Evolutionary conservation across 2,888 invertebrate species (phyloP), one percentile per base, ranked within the genome.

Genomic region (Dynastes grantii): DNA sequence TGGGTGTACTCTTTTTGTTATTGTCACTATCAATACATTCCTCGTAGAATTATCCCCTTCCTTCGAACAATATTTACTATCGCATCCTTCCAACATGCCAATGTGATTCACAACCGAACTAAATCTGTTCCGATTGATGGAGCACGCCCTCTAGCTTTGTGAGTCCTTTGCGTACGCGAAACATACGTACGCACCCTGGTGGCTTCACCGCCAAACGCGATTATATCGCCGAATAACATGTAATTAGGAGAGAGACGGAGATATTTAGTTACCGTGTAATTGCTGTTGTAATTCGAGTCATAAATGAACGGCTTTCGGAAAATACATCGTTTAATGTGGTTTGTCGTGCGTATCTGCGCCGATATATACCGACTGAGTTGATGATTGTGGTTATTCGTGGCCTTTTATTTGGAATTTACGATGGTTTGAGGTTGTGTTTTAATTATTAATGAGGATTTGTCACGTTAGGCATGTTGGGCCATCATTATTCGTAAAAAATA

Each of bases 221-320:
- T 65, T 40, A 40, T 40, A 65, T 16, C 65, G n/a, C 40, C 40
- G 40, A 40, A 65, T 65, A 65, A 65, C 65, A 65, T 40, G 65
- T 65, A 6, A 40, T 65, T 65, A 40, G 40, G 65, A 8, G 16
- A n/a, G 37, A 16, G 40, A 16, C n/a, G 65, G 40, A n/a, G 65
- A 65, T 65, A 65, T 65, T 65, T 65, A 65, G 65, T 45, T 65
- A 65, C 65, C 65, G 8, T 65, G 65, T 65, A 65, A 65, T 65
- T 65, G 40, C 65, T 40, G 2, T 65, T 16, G 65, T 65, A 65
- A 65, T 65, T 11, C 65, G 65, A 65, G 37, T 40, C 16, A 40
- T 65, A 40, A 65, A 65, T 65, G 65, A 65, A 65, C 40, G 65
- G 37, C 16, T 40, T 40, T 40, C n/a, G n/a, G 13, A 65, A 65